A percentile compares a stretch with the other conserved stretches of the same genome.
phyloP scores from a whole-genome alignment of 1,140 invertebrate genomes.

The Neocloeon triangulifer region DNA sequence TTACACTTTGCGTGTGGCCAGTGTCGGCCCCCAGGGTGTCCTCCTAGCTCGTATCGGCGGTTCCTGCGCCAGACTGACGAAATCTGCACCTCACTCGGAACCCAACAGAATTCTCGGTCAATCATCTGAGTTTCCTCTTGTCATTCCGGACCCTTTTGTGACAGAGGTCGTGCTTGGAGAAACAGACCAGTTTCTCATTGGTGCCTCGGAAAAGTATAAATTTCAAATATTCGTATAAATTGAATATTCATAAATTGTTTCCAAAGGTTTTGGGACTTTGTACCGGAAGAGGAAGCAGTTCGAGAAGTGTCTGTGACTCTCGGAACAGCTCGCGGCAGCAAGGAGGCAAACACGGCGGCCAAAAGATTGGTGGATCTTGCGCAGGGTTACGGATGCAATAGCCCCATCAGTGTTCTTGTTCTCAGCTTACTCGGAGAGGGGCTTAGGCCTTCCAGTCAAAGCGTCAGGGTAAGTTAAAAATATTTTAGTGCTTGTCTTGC shows the following conservation, averaged over 20 bases:
- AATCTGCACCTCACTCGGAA: conserved; percentile 10
- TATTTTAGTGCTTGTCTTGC: no score
- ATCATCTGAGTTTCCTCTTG: conserved; percentile 34
- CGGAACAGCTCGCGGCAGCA: neutral
- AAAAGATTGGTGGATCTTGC: conserved; percentile 59
- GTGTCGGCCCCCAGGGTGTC: conserved; percentile 24
- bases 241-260: neutral
- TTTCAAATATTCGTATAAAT: neutral
- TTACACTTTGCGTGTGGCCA: conserved; percentile 42
- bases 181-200: conserved; percentile 56
- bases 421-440: conserved; percentile 25
- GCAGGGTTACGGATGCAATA: conserved; percentile 57
- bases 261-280: conserved; percentile 33
- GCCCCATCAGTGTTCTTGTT: conserved; percentile 56
- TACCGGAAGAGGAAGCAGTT: conserved; percentile 47
- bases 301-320: conserved; percentile 31
- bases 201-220: conserved; percentile 47
- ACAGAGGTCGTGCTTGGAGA: conserved; percentile 50
- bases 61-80: neutral
- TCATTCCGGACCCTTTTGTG: conserved; percentile 47
- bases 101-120: no score
- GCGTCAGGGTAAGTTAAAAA: no score
- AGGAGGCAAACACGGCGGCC: conserved; percentile 37
- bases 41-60: no score
- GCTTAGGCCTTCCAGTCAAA: no score